Percentiles rank a stretch among this genome's conserved stretches.
Evolutionary conservation across 2,888 invertebrate species (phyloP).

Genomic region (Galerucella pusilla): DNA sequence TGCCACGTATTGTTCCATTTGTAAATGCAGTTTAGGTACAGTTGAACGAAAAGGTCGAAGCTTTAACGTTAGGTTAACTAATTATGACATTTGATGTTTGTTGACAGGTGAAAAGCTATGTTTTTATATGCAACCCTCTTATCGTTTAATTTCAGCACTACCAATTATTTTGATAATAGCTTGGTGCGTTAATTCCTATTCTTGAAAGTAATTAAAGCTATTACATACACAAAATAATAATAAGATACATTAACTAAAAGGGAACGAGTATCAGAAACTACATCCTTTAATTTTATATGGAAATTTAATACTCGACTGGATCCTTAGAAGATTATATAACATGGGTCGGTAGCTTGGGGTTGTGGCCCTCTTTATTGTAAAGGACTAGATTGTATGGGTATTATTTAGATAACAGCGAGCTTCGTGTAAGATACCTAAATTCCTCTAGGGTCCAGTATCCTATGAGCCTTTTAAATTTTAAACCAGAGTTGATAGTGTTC

Average conservation of each 20-base stretch:
- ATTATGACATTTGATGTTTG: too few relatives aligned
- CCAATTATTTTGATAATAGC: too few relatives aligned
- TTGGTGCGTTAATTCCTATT: neutral
- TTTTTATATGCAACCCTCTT: too few relatives aligned
- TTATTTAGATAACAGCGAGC: conserved; percentile 10
- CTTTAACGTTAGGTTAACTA: too few relatives aligned
- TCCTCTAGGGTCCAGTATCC: conserved; percentile 1
- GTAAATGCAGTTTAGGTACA: too few relatives aligned
- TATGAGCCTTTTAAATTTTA: neutral
- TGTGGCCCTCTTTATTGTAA: conserved; percentile 1
- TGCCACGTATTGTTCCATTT: too few relatives aligned
- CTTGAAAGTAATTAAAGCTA: neutral
- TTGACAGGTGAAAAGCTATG: too few relatives aligned
- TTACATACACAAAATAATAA: neutral
- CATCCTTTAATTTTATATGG: conserved; percentile 18
- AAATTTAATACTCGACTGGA: conserved; percentile 17
- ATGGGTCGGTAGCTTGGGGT: conserved; percentile 16
- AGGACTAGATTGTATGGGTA: conserved; percentile 10
- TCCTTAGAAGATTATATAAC: conserved; percentile 22
- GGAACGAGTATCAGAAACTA: neutral
- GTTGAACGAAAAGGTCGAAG: too few relatives aligned
- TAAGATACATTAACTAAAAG: neutral
- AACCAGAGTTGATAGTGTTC: neutral
- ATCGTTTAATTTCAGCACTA: too few relatives aligned
- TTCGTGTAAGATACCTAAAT: conserved; percentile 7